Percentiles rank a stretch among this genome's conserved stretches.
These are phyloP conservation scores for Leptarthrus brevirostris DNA, from an alignment of 2,888 invertebrate species.

Conservation along the genomic window DNA sequence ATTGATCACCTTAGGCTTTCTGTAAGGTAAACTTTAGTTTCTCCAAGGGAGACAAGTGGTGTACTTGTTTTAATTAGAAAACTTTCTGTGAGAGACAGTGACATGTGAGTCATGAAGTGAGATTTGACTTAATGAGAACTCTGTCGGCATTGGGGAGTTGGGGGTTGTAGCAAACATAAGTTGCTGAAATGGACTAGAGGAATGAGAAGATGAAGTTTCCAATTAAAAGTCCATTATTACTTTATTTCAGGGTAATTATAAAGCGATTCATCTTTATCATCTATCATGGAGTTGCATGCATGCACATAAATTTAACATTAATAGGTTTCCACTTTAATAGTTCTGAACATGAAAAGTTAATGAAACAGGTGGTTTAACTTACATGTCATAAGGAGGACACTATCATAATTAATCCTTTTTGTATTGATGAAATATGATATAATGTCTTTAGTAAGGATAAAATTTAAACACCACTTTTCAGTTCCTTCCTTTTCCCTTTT, in stretches of 20 bases:
- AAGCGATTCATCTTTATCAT: not conserved
- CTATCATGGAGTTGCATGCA: too few species aligned
- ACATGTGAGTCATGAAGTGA: conserved; percentile 39
- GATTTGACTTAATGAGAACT: conserved; percentile 38
- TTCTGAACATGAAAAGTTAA: too few species aligned
- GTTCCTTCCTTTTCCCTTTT: too few species aligned
- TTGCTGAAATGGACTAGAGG: not conserved
- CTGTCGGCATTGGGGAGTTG: not conserved
- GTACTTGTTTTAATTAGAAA: conserved; percentile 52
- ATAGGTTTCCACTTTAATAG: too few species aligned
- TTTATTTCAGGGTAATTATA: not conserved
- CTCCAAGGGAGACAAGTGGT: not conserved
- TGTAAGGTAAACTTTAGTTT: conserved; percentile 4
- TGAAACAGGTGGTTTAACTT: too few species aligned
- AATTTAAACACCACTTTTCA: too few species aligned
- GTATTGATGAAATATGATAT: too few species aligned
- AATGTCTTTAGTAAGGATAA: too few species aligned
- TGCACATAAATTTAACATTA: too few species aligned
- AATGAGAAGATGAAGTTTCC: not conserved
- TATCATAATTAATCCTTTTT: too few species aligned
- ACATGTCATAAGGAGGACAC: too few species aligned
- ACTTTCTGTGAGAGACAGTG: conserved; percentile 41
- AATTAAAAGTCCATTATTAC: conserved; percentile 2
- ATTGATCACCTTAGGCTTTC: conserved; percentile 46
- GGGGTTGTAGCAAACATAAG: not conserved